Evolutionary conservation across 2,113 vertebrate species (phyloP).

Genomic region (Dasyornis broadbenti): DNA sequence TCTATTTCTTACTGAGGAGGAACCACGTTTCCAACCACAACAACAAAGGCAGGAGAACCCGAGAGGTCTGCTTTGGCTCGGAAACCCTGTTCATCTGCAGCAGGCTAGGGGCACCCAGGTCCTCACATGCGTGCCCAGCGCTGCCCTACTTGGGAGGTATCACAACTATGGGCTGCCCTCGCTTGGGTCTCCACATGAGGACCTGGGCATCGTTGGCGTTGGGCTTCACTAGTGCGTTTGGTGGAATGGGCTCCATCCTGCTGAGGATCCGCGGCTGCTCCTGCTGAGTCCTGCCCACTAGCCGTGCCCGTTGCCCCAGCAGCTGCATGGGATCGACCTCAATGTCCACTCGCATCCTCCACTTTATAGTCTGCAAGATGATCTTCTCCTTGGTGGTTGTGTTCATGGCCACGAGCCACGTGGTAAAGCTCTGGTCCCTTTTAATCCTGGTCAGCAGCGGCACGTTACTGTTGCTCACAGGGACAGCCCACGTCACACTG

Average conservation of each 20-base stretch:
- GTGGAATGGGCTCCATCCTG: slow-evolving; percentile 93
- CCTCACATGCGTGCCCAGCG: not conserved
- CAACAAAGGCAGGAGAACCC: slow-evolving; percentile 60
- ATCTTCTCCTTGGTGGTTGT: slow-evolving; percentile 92
- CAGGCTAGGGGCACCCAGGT: slow-evolving; percentile 10
- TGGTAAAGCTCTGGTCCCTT: slow-evolving; percentile 98
- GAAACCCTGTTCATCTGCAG: slow-evolving; percentile 39
- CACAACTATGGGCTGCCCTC: slow-evolving; percentile 88
- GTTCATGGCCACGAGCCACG: slow-evolving; percentile 97
- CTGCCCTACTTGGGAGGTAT: slow-evolving; percentile 90
- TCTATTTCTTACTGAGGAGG: slow-evolving; percentile 40
- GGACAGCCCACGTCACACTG: slow-evolving; percentile 97
- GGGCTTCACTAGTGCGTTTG: slow-evolving; percentile 90
- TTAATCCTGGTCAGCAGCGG: slow-evolving; percentile 93
- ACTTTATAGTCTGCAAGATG: slow-evolving; percentile 95
- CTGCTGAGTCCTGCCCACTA: slow-evolving; percentile 90
- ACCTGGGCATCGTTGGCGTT: slow-evolving; percentile 98
- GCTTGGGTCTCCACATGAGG: slow-evolving; percentile 96
- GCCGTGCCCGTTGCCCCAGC: slow-evolving; percentile 86
- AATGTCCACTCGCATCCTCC: slow-evolving; percentile 96
- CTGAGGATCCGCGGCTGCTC: slow-evolving; percentile 92
- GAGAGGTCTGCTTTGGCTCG: slow-evolving; percentile 69
- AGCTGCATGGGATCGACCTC: slow-evolving; percentile 88
- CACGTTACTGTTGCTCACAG: slow-evolving; percentile 93
- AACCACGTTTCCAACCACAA: slow-evolving; percentile 23